A percentile compares a stretch with the other conserved stretches of the same genome.
Conservation (phyloP, 2,888 invertebrate species). For the Plagiodera versicolora region DNA sequence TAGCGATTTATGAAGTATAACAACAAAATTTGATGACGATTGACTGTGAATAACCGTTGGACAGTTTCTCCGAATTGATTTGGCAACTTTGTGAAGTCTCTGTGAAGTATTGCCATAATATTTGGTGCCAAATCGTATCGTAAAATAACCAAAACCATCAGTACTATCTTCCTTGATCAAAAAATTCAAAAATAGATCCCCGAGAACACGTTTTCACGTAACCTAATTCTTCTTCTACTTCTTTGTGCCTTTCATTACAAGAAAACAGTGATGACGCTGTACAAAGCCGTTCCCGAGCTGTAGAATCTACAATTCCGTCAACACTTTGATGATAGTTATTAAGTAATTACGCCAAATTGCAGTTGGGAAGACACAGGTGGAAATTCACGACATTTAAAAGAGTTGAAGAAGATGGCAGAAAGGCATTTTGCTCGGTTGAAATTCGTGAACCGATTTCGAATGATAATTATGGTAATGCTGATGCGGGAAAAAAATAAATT, state of each 20-base stretch:
- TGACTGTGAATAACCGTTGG: no score
- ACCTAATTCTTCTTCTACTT: no score
- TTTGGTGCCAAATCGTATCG: no score
- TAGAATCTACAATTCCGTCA: neutral
- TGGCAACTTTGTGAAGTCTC: no score
- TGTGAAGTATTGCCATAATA: no score
- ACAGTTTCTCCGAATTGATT: no score
- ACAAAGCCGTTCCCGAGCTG: conserved; percentile 8
- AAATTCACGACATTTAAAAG: conserved; percentile 8
- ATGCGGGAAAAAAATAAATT: neutral
- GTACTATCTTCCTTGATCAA: no score
- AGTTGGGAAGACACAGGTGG: conserved; percentile 12
- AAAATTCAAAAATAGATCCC: no score
- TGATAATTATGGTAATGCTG: neutral
- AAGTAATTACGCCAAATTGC: conserved; percentile 10
- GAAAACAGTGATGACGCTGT: neutral
- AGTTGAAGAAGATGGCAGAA: neutral
- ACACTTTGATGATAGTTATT: conserved; percentile 3
- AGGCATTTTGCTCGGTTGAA: neutral
- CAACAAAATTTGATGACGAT: no score
- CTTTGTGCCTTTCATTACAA: neutral
- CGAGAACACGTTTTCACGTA: no score
- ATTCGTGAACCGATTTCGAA: neutral
- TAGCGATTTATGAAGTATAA: no score
- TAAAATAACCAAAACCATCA: no score